Evolutionary conservation across 2,888 invertebrate genomes (phyloP).

Genomic region (Cancer borealis): DNA sequence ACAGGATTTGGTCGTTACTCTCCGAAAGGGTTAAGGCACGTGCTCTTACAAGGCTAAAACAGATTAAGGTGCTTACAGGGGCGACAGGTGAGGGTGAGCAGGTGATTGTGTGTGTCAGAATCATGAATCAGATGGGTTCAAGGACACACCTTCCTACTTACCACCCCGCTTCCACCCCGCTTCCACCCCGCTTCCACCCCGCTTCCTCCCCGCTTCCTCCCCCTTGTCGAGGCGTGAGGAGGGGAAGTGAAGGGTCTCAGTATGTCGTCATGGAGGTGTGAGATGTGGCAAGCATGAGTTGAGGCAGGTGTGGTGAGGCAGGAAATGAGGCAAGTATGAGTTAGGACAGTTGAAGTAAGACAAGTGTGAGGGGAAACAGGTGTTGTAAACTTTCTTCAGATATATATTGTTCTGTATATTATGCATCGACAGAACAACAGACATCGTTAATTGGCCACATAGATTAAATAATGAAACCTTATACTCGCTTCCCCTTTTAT

Average conservation of each 20-base stretch:
- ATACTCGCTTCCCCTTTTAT: too few relatives aligned
- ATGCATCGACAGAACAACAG: too few relatives aligned
- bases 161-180: background rate
- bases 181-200: background rate
- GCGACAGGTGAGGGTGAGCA: background rate
- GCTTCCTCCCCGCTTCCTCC: too few relatives aligned
- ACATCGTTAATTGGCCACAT: too few relatives aligned
- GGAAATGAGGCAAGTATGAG: background rate
- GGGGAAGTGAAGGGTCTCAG: background rate
- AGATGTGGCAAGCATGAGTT: background rate
- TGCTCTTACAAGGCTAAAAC: background rate
- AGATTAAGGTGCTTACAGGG: background rate
- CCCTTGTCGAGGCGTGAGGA: constrained; percentile 11
- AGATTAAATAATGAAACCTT: too few relatives aligned
- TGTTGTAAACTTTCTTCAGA: too few relatives aligned
- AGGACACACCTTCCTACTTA: background rate
- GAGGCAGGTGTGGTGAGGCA: constrained; percentile 1
- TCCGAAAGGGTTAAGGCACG: background rate
- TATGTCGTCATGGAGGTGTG: background rate
- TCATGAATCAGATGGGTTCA: background rate
- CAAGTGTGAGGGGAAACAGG: background rate
- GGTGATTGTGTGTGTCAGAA: background rate
- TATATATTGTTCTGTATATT: too few relatives aligned
- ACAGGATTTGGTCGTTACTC: background rate
- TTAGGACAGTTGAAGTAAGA: background rate